Evolutionary conservation across 2,888 invertebrate species (phyloP).

Genomic region (Euproctis similis): DNA sequence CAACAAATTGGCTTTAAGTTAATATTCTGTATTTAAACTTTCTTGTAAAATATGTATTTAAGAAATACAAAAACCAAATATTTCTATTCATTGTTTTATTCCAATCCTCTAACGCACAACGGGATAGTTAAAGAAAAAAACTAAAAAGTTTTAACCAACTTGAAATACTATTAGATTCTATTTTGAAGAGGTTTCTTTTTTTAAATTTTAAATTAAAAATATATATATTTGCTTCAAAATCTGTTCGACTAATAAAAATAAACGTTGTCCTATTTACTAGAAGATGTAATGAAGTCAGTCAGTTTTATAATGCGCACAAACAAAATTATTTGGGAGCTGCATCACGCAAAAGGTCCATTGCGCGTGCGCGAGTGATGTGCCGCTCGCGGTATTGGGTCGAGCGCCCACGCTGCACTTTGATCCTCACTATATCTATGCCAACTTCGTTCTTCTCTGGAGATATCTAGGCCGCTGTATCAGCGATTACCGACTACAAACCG

Average conservation of each 20-base stretch:
- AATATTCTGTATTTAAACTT: slow-evolving; percentile 36
- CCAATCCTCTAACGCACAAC: slow-evolving; percentile 29
- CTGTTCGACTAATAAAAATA: background rate
- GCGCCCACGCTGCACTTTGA: slow-evolving; percentile 73
- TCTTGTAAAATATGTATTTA: slow-evolving; percentile 41
- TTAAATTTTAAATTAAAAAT: too few species aligned
- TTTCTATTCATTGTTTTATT: slow-evolving; percentile 61
- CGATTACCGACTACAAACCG: slow-evolving; percentile 37
- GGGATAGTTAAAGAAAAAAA: slow-evolving; percentile 8
- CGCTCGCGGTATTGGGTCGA: slow-evolving; percentile 66
- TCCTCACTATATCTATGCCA: slow-evolving; percentile 69
- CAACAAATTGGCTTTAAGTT: slow-evolving; percentile 53
- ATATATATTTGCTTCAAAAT: too few species aligned
- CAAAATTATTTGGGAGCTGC: slow-evolving; percentile 42
- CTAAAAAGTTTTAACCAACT: too few species aligned
- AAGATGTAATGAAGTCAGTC: slow-evolving; percentile 34
- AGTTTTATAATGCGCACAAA: slow-evolving; percentile 35
- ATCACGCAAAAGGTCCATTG: slow-evolving; percentile 53
- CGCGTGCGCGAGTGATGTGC: slow-evolving; percentile 52
- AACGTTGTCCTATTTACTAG: slow-evolving; percentile 17
- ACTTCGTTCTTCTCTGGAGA: slow-evolving; percentile 65
- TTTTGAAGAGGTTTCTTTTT: too few species aligned
- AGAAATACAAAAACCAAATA: slow-evolving; percentile 52
- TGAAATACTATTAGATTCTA: too few species aligned
- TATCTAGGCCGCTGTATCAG: slow-evolving; percentile 61